These are phyloP conservation scores for Hexactinellida sp. DNA, from an alignment of 37 sponge, comb jelly and placozoan species.

Conservation along the genomic window DNA sequence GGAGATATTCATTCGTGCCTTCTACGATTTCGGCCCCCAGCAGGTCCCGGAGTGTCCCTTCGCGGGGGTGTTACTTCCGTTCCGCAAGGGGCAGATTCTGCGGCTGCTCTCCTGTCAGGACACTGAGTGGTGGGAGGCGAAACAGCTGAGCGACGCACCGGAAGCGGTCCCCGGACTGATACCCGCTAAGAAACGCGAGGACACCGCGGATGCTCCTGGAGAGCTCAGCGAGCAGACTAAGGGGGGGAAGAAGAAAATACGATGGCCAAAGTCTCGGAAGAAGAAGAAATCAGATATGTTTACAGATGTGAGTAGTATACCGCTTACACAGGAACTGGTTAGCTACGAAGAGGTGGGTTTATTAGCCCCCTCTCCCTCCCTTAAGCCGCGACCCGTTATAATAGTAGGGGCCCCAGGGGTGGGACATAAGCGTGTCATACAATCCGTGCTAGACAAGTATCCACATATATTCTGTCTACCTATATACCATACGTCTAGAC, in stretches of 20 bases:
- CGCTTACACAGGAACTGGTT: background rate
- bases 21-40: background rate
- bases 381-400: background rate
- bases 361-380: background rate
- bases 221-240: background rate
- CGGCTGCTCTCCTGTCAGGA: background rate
- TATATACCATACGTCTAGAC: background rate
- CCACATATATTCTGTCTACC: background rate
- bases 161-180: constrained; percentile 1
- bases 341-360: background rate
- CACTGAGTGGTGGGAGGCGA: background rate
- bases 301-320: background rate
- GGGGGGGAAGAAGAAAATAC: background rate
- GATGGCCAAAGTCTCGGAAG: background rate
- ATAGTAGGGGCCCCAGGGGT: background rate
- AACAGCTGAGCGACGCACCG: background rate
- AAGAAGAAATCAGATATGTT: background rate
- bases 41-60: background rate
- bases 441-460: background rate
- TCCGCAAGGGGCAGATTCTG: background rate
- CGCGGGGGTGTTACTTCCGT: background rate
- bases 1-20: background rate
- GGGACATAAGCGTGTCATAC: background rate
- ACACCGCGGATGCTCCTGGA: background rate
- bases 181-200: background rate